Evolutionary conservation across 1,140 invertebrate genomes (phyloP), one percentile per base, ranked within the genome.

Genomic region (Streblospio benedicti): DNA sequence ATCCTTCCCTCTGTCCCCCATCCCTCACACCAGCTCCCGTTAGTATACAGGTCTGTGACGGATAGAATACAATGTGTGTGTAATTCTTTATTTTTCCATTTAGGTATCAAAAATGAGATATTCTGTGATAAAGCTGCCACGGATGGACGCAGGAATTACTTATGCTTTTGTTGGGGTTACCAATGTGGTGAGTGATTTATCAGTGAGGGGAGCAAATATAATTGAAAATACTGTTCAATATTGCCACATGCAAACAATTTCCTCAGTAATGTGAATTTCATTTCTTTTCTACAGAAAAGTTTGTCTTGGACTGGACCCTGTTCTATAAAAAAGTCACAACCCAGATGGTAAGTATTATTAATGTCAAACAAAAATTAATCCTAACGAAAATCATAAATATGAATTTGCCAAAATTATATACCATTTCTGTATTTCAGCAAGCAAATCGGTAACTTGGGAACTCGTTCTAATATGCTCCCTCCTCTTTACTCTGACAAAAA

Each of bases 401-500:
- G 16, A 25, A 50, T 50, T 50, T 50, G 16, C 5, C 16, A n/a
- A n/a, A n/a, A n/a, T n/a, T 18, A 27, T 47, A 18, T 18, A 5
- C 5, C 27, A 27, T 47, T 6, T 20, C 18, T 47, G 18, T 18
- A 18, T 47, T 44, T 12, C 20, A 57, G 55, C 23, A 16, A 47
- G 12, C 55, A 57, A 31, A 38, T 57, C 28, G 55, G 55, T 18
- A 57, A 57, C 41, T 57, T 57, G 28, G 55, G 20, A 18, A 32
- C 38, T 18, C 47, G 47, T 57, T 35, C 55, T 25, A 57, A 57
- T 27, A 35, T 57, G 12, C 35, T 57, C 2, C 55, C 72, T 45
- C 71, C 73, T 12, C 56, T 59, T 2, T 62, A 69, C 44, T 71
- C 70, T n/a, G 60, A 70, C 23, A 80, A 83, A 67, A 80, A 79